Base-by-base conservation (phyloP, 2,888 invertebrate species). In the Pocota personata region DNA sequence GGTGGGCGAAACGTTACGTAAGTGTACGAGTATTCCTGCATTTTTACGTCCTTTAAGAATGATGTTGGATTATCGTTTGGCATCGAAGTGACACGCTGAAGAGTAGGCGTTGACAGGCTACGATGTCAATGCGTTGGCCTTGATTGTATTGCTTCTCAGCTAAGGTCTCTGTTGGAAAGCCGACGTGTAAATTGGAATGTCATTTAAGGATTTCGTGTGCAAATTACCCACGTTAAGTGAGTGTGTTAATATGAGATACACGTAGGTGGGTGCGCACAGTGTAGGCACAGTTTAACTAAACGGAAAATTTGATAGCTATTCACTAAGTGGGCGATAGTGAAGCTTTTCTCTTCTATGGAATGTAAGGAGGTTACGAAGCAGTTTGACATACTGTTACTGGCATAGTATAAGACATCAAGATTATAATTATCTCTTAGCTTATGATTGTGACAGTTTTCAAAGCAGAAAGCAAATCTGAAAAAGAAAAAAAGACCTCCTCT, bases 101-200 rank as follows among this genome's bases (percentile, higher is more conserved):
- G 35, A 6, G 58, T 27, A 27, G 72, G 10, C 37, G 46, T 46
- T 48, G 57, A 48, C 46, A 8, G n/a, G 19, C 19, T 14, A 24
- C 14, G 46, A 21, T 37, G 48, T 72, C 43, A 46, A 57, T 43
- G 12, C 10, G 46, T 46, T 62, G 46, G 37, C 30, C 46, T 19
- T 19, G 57, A 71, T 71, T 71, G 32, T 71, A 1, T 7, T 21
- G 46, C 32, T 24, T 46, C 43, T n/a, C 0, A 24, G 8, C 46
- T 10, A 4, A 32, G 24, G 40, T 2, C 7, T 4, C 3, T 37
- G 24, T 60, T 19, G n/a, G 7, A 27, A 43, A 24, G 40, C 27
- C 27, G 43, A 32, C n/a, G n/a, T 46, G 64, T n/a, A 12, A 50
- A 60, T 58, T 50, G 48, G 27, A 48, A 60, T 60, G 60, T 40